Evolutionary conservation across 2,888 invertebrate species (phyloP).

Genomic region (Elaeidobius kamerunicus): DNA sequence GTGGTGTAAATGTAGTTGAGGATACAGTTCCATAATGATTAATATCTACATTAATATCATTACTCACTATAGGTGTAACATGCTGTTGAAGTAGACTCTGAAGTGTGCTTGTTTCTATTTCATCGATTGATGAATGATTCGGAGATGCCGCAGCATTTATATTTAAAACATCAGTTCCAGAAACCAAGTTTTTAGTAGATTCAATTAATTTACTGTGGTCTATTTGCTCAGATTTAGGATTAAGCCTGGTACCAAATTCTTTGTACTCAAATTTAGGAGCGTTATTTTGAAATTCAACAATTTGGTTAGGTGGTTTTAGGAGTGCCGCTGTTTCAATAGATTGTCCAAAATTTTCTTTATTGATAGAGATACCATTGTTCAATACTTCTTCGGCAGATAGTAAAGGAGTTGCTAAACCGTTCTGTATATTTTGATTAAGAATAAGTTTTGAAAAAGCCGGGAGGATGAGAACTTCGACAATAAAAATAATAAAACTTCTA

Average conservation of each 20-base stretch:
- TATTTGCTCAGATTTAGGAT: conserved; percentile 8
- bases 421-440: too few species aligned
- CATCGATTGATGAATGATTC: conserved; percentile 26
- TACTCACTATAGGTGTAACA: conserved; percentile 19
- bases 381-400: not conserved
- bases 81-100: conserved; percentile 35
- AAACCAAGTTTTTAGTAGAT: conserved; percentile 59
- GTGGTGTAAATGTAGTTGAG: conserved; percentile 31
- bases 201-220: conserved; percentile 53
- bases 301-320: conserved; percentile 21
- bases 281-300: conserved; percentile 7
- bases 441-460: too few species aligned
- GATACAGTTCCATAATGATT: conserved; percentile 21
- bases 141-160: conserved; percentile 56
- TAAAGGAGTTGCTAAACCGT: too few species aligned
- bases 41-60: conserved; percentile 25
- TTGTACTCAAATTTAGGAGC: conserved; percentile 3
- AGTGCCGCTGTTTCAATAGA: conserved; percentile 24
- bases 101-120: conserved; percentile 34
- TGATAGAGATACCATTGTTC: not conserved
- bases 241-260: conserved; percentile 47
- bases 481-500: too few species aligned
- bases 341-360: conserved; percentile 4
- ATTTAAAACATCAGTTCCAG: conserved; percentile 61
- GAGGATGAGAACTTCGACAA: too few species aligned